Base-by-base conservation (phyloP, 2,888 invertebrate species). In the Drosophila mulleri region DNA sequence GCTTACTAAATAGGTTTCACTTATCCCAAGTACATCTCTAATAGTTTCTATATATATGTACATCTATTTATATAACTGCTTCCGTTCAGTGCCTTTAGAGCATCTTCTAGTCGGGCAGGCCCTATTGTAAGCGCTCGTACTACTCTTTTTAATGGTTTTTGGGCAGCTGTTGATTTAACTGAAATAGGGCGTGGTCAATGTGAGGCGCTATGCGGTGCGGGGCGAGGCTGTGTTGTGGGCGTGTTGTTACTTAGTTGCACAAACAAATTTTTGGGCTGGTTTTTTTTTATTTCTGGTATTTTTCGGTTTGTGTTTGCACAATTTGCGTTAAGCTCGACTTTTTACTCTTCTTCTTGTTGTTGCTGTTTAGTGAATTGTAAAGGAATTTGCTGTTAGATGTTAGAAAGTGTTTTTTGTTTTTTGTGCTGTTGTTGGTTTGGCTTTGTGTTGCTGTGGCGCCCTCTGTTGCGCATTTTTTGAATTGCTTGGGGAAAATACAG, bases 121-220 rank as follows among this genome's bases (percentile, higher is more conserved):
- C 18, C 32, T 14, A 1, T 4, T 7, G 1, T 1, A 20, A 1
- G 50, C 48, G 5, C 7, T 18, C 18, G 6, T 32, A 11, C 42
- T 20, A 23, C 37, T 47, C 54, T 62, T 44, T 45, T 61, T 29
- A 54, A 29, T 48, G 29, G 54, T 61, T 48, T 60, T 62, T 61
- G 44, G 32, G 45, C 50, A 73, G 69, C 72, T 80, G 80, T 80
- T 79, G 73, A 80, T 63, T 79, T 76, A 73, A 67, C 53, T 73
- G 48, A 76, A 78, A 75, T 79, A 54, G 20, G 48, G 62, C 62
- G 47, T 60, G 35, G 23, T 29, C 39, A 9, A 9, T 16, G 32
- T 60, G 5, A n/a, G 18, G 9, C 29, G 42, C 12, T 14, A 23
- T 14, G 26, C 4, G 9, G 4, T 9, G 35, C 39, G 16, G 11